Evolutionary conservation across 2,888 invertebrate genomes (phyloP).

Genomic region (Thecophora atra): DNA sequence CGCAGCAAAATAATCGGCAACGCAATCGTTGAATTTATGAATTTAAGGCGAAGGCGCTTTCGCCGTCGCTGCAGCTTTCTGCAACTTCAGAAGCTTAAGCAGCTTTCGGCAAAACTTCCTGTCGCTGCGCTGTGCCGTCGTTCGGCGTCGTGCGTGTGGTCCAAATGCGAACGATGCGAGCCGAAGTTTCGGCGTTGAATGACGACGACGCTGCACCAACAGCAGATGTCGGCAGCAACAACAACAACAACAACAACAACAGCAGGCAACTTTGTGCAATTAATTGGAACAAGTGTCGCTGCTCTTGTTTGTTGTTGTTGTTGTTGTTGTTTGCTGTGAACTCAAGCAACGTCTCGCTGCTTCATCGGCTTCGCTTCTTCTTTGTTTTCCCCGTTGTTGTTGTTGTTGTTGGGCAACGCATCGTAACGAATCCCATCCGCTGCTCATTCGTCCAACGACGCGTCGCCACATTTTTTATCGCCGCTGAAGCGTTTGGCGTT

Average conservation of each 20-base stretch:
- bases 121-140: background rate
- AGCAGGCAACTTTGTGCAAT: constrained; percentile 37
- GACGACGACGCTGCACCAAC: constrained; percentile 36
- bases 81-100: background rate
- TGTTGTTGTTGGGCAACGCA: background rate
- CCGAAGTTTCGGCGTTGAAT: constrained; percentile 57
- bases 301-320: constrained; percentile 12
- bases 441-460: constrained; percentile 24
- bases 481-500: constrained; percentile 65
- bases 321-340: constrained; percentile 24
- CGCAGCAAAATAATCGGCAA: too few species aligned
- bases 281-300: constrained; percentile 58
- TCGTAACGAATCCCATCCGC: background rate
- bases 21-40: too few species aligned
- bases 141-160: constrained; percentile 53
- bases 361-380: constrained; percentile 1
- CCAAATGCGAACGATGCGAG: constrained; percentile 55
- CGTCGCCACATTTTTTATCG: constrained; percentile 60
- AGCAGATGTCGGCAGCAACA: constrained; percentile 31
- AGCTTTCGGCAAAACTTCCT: background rate
- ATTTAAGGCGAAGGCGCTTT: too few species aligned
- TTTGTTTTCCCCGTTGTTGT: too few species aligned
- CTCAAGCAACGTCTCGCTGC: constrained; percentile 31
- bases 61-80: too few species aligned
- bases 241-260: constrained; percentile 29